Conservation (phyloP, 2,888 invertebrate genomes). For the Tetrapedia diversipes region DNA sequence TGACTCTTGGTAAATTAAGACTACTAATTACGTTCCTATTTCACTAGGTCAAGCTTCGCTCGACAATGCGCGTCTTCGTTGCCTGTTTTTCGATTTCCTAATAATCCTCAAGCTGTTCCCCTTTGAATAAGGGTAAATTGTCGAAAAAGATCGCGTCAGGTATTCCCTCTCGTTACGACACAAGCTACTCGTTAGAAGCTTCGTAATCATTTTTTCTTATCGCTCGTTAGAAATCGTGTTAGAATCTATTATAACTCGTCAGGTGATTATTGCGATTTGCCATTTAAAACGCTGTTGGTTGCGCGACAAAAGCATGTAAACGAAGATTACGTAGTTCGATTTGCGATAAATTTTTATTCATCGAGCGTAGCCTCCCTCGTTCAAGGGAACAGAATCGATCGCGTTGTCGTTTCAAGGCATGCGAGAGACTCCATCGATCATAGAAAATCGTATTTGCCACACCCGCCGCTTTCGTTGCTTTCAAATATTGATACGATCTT, state of each 20-base stretch:
- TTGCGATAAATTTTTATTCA: not conserved
- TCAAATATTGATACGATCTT: not conserved
- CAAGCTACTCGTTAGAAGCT: not conserved
- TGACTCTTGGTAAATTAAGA: not conserved
- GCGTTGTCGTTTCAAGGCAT: not conserved
- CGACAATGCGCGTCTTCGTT: conserved; percentile 5
- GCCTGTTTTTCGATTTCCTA: not conserved
- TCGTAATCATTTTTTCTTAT: not conserved
- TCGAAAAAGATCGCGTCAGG: not conserved
- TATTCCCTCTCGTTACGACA: not conserved
- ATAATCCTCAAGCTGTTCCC: conserved; percentile 7
- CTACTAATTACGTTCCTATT: conserved; percentile 5
- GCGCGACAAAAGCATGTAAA: not conserved
- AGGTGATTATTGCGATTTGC: not conserved
- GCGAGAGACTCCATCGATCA: not conserved
- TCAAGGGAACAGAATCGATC: not conserved
- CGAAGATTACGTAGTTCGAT: not conserved
- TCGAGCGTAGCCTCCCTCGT: too few relatives aligned
- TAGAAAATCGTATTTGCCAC: not conserved
- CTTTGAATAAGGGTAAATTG: not conserved
- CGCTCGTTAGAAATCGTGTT: not conserved
- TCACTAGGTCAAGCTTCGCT: not conserved
- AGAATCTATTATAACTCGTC: not conserved
- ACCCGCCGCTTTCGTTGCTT: not conserved
- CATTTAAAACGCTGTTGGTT: not conserved